Percentiles rank a stretch among this genome's conserved stretches.
phyloP scores from a whole-genome alignment of 2,113 vertebrate species.

The Eleginops maclovinus region DNA sequence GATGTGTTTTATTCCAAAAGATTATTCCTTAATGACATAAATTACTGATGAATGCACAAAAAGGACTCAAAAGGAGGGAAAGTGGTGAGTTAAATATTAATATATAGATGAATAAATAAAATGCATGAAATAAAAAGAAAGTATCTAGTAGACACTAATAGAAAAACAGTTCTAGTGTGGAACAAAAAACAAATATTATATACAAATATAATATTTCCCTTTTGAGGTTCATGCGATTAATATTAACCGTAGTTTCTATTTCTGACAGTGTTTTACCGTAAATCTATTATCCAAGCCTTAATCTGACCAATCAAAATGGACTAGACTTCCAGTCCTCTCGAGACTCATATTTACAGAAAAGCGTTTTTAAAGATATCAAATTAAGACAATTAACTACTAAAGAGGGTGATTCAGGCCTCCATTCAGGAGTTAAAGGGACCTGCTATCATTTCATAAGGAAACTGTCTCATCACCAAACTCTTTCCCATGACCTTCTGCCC shows the following conservation, averaged over 20 bases:
- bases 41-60: background rate
- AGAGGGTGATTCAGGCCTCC: conserved; percentile 15
- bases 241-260: background rate
- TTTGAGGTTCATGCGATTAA: background rate
- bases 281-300: background rate
- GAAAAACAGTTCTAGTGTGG: background rate
- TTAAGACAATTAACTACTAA: background rate
- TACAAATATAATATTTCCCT: background rate
- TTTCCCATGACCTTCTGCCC: conserved; percentile 10
- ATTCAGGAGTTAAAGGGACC: background rate
- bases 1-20: background rate
- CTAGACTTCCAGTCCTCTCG: background rate
- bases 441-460: conserved; percentile 28
- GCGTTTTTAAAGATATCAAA: background rate
- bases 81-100: background rate
- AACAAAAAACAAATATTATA: background rate
- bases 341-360: background rate
- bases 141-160: background rate
- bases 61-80: background rate
- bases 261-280: background rate
- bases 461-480: conserved; percentile 1
- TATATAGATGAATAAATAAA: background rate
- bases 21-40: background rate
- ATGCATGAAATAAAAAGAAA: background rate
- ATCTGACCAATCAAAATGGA: background rate